Percentiles rank a stretch among this genome's conserved stretches.
Conservation (phyloP, 2,888 invertebrate genomes). For the Melieria picta region DNA sequence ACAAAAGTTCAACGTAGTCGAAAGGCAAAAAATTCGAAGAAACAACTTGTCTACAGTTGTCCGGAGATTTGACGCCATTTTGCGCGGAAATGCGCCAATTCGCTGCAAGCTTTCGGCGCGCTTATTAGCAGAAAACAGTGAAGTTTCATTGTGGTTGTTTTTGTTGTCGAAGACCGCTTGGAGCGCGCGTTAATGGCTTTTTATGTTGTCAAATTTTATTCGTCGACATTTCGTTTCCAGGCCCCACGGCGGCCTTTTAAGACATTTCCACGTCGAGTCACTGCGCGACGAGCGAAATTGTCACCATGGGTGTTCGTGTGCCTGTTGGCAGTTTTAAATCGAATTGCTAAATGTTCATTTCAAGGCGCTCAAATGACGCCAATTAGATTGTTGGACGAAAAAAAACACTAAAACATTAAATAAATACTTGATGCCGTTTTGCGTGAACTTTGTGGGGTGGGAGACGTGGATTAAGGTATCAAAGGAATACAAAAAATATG, state of each 20-base stretch:
- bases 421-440: too few species aligned
- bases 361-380: neutral
- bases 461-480: too few species aligned
- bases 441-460: too few species aligned
- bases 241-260: slow-evolving; percentile 42
- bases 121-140: neutral
- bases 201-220: neutral
- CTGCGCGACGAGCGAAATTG: slow-evolving; percentile 49
- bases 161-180: slow-evolving; percentile 13
- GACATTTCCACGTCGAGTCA: slow-evolving; percentile 19
- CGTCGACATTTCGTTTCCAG: slow-evolving; percentile 11
- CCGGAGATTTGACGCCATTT: neutral
- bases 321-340: neutral
- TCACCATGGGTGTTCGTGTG: slow-evolving; percentile 56
- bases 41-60: slow-evolving; percentile 1
- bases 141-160: neutral
- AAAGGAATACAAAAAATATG: too few species aligned
- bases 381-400: too few species aligned
- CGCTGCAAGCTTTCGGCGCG: neutral
- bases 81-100: neutral
- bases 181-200: slow-evolving; percentile 28
- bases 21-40: neutral
- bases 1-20: too few species aligned
- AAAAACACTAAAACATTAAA: too few species aligned
- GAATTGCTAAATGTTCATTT: neutral